Conservation (phyloP, 2,797 vertebrate genomes). For the Phalanger gymnotis region DNA sequence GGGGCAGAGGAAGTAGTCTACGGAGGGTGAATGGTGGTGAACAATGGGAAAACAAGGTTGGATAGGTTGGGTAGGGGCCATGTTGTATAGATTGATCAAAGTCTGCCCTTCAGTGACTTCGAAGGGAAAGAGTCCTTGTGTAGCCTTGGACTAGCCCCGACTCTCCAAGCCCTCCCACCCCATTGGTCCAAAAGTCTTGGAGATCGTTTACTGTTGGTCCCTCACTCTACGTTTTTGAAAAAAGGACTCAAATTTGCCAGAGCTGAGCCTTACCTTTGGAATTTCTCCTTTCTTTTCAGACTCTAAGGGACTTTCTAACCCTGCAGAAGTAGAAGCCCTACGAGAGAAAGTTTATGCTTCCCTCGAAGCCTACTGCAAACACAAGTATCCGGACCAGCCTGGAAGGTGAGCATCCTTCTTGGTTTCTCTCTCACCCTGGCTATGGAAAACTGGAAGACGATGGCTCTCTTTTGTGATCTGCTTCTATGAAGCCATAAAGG, state of each 20-base stretch:
- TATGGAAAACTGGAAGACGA: background rate
- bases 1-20: background rate
- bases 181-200: background rate
- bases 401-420: conserved; percentile 89
- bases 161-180: background rate
- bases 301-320: conserved; percentile 98
- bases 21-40: background rate
- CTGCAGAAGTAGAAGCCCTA: conserved; percentile 95
- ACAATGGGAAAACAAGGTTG: background rate
- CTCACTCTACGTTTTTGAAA: background rate
- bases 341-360: conserved; percentile 98
- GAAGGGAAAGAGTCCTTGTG: background rate
- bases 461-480: rapidly evolving
- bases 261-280: background rate
- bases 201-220: background rate
- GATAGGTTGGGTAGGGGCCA: background rate
- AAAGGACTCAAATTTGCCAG: background rate
- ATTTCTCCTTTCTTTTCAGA: conserved; percentile 83
- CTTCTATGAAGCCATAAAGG: background rate
- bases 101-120: background rate
- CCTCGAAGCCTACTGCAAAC: conserved; percentile 98
- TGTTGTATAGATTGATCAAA: background rate
- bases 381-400: conserved; percentile 99
- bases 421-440: no score
- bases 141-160: background rate